phyloP scores from a whole-genome alignment of 37 sponge, comb jelly and placozoan species.

The Dysidea cf. avara region DNA sequence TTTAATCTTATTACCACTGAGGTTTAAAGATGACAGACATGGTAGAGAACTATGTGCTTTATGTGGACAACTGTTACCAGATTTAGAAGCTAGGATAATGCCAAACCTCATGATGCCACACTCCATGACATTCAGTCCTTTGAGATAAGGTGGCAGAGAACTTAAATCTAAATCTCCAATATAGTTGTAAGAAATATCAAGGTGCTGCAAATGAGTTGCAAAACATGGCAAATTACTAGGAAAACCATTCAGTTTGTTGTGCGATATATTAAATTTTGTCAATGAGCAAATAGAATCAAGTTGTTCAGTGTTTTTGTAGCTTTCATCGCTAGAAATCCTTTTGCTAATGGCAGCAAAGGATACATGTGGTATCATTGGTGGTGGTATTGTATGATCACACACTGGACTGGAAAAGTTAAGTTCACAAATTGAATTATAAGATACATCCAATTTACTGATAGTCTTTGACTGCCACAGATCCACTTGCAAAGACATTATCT shows the following conservation, averaged over 20 bases:
- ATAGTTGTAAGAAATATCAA: conserved; percentile 51
- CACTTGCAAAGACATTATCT: conserved; percentile 29
- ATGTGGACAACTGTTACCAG: too few relatives aligned
- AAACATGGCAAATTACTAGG: conserved; percentile 63
- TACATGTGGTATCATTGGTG: too few relatives aligned
- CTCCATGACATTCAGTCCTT: conserved; percentile 29
- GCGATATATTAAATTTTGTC: too few relatives aligned
- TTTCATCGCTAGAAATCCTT: too few relatives aligned
- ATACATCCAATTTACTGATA: conserved; percentile 47
- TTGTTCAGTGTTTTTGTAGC: too few relatives aligned
- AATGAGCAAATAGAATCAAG: too few relatives aligned
- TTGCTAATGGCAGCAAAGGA: too few relatives aligned
- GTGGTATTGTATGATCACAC: too few relatives aligned
- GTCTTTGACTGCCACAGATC: conserved; percentile 36
- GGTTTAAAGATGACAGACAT: conserved; percentile 29
- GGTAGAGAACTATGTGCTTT: conserved; percentile 36
- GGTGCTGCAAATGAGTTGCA: conserved; percentile 61
- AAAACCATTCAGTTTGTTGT: conserved; percentile 46
- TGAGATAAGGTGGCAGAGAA: conserved; percentile 40
- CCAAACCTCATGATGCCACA: conserved; percentile 49
- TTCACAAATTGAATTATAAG: too few relatives aligned
- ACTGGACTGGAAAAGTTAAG: too few relatives aligned
- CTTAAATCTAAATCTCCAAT: conserved; percentile 33
- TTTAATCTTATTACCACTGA: conserved; percentile 45
- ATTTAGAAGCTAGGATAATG: neutral